Percentiles rank a stretch among this genome's conserved stretches.
Conservation (phyloP, 2,888 invertebrate species). For the Microdon myrmicae region DNA sequence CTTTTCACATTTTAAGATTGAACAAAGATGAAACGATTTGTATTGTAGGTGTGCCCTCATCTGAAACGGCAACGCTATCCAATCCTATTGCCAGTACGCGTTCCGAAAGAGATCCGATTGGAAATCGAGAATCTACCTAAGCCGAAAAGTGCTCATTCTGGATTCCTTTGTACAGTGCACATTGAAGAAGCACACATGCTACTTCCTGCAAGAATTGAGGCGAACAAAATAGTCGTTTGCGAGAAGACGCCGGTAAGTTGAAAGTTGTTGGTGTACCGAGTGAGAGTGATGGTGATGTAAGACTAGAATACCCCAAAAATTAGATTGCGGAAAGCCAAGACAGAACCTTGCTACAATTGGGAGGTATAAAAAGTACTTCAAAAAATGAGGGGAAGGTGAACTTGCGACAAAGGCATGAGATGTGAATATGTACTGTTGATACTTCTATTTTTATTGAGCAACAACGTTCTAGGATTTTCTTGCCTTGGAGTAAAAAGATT, state of each 20-base stretch:
- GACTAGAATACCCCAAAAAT: too few relatives aligned
- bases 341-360: too few relatives aligned
- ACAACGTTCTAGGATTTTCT: too few relatives aligned
- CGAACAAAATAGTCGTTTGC: conserved; percentile 83
- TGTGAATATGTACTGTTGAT: too few relatives aligned
- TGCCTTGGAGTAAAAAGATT: too few relatives aligned
- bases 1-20: background rate
- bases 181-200: conserved; percentile 91
- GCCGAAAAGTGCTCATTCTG: conserved; percentile 87
- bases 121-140: conserved; percentile 92
- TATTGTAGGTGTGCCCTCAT: conserved; percentile 76
- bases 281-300: too few relatives aligned
- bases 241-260: conserved; percentile 88
- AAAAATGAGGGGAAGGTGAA: too few relatives aligned
- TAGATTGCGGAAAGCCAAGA: too few relatives aligned
- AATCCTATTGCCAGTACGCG: conserved; percentile 87
- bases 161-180: conserved; percentile 90
- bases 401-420: too few relatives aligned
- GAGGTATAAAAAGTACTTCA: too few relatives aligned
- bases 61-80: conserved; percentile 80
- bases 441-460: too few relatives aligned
- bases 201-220: conserved; percentile 86
- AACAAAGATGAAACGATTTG: background rate
- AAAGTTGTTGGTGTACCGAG: too few relatives aligned
- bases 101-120: conserved; percentile 86